A percentile compares a stretch with the other conserved stretches of the same genome.
Evolutionary conservation across 92 coral and sea anemone genomes (phyloP).

Genomic region (Porites lobata): DNA sequence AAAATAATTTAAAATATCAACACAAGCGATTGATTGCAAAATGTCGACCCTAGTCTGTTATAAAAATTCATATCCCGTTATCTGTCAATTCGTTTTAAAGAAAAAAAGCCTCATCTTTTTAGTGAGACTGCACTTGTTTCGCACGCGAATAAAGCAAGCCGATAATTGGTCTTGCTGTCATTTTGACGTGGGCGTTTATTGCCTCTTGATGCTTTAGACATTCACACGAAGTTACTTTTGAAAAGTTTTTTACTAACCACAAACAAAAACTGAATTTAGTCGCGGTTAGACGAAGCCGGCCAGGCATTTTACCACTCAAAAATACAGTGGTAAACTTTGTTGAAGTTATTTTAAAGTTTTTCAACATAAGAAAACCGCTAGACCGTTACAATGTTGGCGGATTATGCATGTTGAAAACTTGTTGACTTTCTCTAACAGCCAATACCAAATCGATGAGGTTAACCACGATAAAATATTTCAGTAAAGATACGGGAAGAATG

Average conservation of each 20-base stretch:
- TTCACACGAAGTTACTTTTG: background rate
- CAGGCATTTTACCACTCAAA: background rate
- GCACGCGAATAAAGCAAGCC: constrained; percentile 47
- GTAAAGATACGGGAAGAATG: background rate
- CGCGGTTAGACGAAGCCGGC: background rate
- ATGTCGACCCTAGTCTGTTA: background rate
- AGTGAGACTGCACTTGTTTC: background rate
- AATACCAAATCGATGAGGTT: background rate
- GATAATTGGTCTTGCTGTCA: constrained; percentile 2
- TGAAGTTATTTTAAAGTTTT: background rate
- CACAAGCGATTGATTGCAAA: background rate
- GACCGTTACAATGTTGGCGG: background rate
- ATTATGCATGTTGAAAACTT: background rate
- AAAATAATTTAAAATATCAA: background rate
- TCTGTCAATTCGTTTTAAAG: background rate
- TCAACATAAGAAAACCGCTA: background rate
- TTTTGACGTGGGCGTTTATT: constrained; percentile 33
- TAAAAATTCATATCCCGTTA: background rate
- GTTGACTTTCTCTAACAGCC: background rate
- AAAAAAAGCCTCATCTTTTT: background rate
- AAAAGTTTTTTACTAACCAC: background rate
- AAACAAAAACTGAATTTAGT: background rate
- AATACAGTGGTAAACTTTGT: background rate
- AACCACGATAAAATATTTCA: background rate
- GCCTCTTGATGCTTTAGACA: background rate